Conservation (phyloP, 2,888 invertebrate species). For the Microctonus aethiopoides region DNA sequence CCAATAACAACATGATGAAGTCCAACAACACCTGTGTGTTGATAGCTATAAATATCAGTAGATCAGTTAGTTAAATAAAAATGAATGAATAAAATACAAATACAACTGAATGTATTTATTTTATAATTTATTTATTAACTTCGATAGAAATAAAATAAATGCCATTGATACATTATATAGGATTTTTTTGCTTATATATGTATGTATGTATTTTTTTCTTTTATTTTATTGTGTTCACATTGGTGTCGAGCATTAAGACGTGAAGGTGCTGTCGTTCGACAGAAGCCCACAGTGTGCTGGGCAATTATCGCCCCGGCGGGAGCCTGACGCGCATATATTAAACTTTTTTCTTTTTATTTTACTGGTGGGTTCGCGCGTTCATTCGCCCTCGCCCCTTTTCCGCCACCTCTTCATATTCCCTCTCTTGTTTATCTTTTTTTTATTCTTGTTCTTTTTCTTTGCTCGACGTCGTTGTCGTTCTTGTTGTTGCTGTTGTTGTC, state of each 20-base stretch:
- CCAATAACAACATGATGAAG: no score
- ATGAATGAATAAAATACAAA: no score
- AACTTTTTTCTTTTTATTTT: slow-evolving; percentile 39
- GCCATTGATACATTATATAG: no score
- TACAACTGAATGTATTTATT: no score
- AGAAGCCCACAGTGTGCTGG: slow-evolving; percentile 56
- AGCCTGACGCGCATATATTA: slow-evolving; percentile 53
- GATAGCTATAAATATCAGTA: no score
- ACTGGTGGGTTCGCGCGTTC: slow-evolving; percentile 4
- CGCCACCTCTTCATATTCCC: slow-evolving; percentile 15
- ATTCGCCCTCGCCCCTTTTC: slow-evolving; percentile 32
- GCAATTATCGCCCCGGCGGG: slow-evolving; percentile 59
- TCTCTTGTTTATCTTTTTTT: slow-evolving; percentile 10
- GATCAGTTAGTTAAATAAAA: no score
- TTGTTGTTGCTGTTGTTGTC: not conserved
- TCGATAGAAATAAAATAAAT: no score
- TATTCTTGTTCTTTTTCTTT: no score
- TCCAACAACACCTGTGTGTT: not conserved
- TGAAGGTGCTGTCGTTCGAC: slow-evolving; percentile 50
- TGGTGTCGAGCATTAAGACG: slow-evolving; percentile 57
- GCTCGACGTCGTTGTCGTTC: slow-evolving; percentile 23
- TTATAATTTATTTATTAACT: no score
- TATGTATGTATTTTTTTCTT: not conserved
- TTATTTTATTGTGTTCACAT: not conserved
- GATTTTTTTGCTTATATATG: not conserved